A percentile compares a stretch with the other conserved stretches of the same genome.
Conservation (phyloP, 2,797 vertebrate genomes). For the Pygocentrus nattereri region DNA sequence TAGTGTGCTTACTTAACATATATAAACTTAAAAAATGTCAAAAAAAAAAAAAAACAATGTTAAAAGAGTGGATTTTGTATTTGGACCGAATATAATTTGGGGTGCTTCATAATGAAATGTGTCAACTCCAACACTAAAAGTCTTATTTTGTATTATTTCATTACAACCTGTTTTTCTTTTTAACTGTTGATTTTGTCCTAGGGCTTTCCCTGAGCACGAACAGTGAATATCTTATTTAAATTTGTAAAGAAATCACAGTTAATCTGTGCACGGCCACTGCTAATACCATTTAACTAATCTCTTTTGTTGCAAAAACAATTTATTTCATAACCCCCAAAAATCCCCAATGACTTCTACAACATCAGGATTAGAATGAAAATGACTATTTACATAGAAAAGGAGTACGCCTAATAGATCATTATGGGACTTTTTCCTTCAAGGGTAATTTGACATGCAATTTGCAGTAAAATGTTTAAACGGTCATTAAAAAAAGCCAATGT, state of each 20-base stretch:
- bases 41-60: background rate
- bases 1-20: too few relatives aligned
- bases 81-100: background rate
- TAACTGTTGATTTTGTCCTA: background rate
- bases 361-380: conserved; percentile 69
- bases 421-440: conserved; percentile 68
- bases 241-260: conserved; percentile 8
- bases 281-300: conserved; percentile 28
- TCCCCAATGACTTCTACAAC: conserved; percentile 66
- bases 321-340: conserved; percentile 51
- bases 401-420: conserved; percentile 68
- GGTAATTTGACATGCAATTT: conserved; percentile 78
- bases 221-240: conserved; percentile 7
- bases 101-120: background rate
- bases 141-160: background rate
- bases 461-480: conserved; percentile 69
- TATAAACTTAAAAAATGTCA: background rate
- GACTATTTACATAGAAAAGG: conserved; percentile 72
- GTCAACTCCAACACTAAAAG: too few relatives aligned
- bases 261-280: conserved; percentile 23
- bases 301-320: conserved; percentile 33
- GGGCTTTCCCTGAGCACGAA: background rate
- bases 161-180: background rate
- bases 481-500: conserved; percentile 48
- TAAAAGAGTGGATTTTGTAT: background rate